Evolutionary conservation across 2,888 invertebrate genomes (phyloP).

Genomic region (Eugnorisma glareosa): DNA sequence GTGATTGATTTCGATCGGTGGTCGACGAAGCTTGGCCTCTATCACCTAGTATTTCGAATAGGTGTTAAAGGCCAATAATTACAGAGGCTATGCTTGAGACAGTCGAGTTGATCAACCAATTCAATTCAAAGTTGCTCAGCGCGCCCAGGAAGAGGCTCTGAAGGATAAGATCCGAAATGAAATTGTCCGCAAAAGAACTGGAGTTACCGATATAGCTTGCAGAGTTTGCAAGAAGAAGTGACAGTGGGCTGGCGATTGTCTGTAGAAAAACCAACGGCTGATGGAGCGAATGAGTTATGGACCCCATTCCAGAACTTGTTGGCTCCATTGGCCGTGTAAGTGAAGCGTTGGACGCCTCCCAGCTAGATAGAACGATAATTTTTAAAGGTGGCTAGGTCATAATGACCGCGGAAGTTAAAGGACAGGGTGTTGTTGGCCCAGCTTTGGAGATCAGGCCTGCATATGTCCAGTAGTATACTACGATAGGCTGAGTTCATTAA

Average conservation of each 20-base stretch:
- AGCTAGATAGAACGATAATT: not conserved
- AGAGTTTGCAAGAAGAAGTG: not conserved
- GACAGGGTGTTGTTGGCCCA: not conserved
- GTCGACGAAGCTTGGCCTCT: no score
- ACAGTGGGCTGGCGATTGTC: not conserved
- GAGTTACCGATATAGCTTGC: not conserved
- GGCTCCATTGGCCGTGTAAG: no score
- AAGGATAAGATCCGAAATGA: not conserved
- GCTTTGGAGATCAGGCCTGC: conserved; percentile 1
- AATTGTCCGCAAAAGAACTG: not conserved
- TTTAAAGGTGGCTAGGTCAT: not conserved
- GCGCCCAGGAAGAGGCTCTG: not conserved
- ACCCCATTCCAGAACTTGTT: no score
- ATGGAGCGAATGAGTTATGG: not conserved
- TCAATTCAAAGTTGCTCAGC: not conserved
- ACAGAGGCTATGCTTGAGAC: not conserved
- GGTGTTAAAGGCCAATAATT: not conserved
- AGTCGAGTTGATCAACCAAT: not conserved
- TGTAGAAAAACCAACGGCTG: not conserved
- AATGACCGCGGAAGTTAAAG: not conserved
- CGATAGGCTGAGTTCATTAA: not conserved
- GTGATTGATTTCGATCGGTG: no score
- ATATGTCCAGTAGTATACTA: not conserved
- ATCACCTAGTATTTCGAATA: not conserved
- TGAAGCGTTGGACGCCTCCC: not conserved